Evolutionary conservation across 2,113 vertebrate genomes (phyloP).

Genomic region (Ptychochromis oligacanthus): DNA sequence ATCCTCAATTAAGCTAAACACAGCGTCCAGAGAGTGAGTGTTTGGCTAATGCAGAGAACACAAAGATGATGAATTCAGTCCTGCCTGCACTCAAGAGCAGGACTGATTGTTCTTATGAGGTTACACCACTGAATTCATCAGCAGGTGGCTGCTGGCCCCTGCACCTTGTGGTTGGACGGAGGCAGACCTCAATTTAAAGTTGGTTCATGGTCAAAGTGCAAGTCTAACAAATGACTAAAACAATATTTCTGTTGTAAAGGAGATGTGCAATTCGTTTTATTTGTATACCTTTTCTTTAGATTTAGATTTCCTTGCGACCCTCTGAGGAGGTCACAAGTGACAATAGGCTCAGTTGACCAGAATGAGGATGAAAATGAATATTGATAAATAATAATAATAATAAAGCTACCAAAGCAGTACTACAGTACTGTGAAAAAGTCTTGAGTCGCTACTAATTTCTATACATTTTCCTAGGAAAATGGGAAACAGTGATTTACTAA

Average conservation of each 20-base stretch:
- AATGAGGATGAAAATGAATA: neutral
- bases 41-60: constrained; percentile 16
- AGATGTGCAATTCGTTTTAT: neutral
- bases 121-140: neutral
- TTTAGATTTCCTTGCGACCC: neutral
- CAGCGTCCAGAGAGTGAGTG: constrained; percentile 21
- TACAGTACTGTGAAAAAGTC: neutral
- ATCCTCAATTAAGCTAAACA: constrained; percentile 40
- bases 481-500: neutral
- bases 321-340: too few species aligned
- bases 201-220: neutral
- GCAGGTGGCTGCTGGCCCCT: constrained; percentile 4
- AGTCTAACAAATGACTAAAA: neutral
- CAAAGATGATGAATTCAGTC: constrained; percentile 25
- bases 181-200: neutral
- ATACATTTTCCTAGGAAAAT: neutral
- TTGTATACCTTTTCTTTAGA: too few species aligned
- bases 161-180: neutral
- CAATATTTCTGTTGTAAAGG: neutral
- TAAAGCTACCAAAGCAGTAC: neutral
- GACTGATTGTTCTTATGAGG: neutral
- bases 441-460: neutral
- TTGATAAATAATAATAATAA: neutral
- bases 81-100: neutral
- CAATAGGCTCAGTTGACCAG: neutral